phyloP scores from a whole-genome alignment of 2,888 invertebrate genomes.

The Lysandra coridon region DNA sequence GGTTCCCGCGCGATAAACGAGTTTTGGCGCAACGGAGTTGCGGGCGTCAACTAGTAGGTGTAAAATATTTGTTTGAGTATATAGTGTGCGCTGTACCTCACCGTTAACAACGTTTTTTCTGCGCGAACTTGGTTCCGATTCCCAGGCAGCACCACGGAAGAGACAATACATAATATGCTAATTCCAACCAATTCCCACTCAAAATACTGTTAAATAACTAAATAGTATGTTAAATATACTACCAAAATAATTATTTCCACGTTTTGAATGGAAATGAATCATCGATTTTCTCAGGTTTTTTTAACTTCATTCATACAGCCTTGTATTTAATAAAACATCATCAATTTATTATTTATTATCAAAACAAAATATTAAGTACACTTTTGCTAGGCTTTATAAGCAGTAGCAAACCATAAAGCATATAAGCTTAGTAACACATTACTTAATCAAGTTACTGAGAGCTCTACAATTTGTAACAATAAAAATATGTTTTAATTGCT shows the following conservation, averaged over 20 bases:
- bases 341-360: no score
- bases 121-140: slow-evolving; percentile 39
- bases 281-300: background rate
- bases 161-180: background rate
- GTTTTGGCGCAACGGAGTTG: no score
- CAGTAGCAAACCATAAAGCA: no score
- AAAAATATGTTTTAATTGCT: background rate
- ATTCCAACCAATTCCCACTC: background rate
- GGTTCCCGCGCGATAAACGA: no score
- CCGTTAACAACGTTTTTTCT: slow-evolving; percentile 34
- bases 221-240: background rate
- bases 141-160: slow-evolving; percentile 33
- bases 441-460: background rate
- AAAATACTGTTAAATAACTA: background rate
- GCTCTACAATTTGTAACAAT: background rate
- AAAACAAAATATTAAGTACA: no score
- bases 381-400: no score
- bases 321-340: background rate
- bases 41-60: no score
- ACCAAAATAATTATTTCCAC: background rate
- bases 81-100: background rate
- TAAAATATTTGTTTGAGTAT: background rate
- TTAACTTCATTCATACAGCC: background rate
- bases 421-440: no score
- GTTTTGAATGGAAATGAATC: background rate